A percentile compares a stretch with the other conserved stretches of the same genome.
Conservation (phyloP, 2,888 invertebrate species). For the Ormyrus thymus region DNA sequence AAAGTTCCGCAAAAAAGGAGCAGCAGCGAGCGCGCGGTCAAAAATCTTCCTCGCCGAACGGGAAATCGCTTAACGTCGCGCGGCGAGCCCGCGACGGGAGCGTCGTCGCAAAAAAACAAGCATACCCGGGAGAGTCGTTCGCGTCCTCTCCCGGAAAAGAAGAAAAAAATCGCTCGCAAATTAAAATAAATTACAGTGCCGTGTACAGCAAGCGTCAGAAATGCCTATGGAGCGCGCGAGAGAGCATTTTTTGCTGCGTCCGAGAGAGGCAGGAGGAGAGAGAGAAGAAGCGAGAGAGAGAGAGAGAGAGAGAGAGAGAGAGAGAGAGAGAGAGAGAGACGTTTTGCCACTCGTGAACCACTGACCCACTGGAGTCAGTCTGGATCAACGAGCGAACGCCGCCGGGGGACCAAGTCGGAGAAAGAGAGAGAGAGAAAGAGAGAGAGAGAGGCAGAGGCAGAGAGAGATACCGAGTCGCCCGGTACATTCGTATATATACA, state of each 20-base stretch:
- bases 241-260: neutral
- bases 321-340: conserved; percentile 43
- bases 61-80: no score
- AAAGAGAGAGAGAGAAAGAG: neutral
- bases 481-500: conserved; percentile 50
- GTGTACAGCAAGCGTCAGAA: neutral
- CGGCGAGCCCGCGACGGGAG: no score
- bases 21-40: no score
- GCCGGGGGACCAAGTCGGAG: conserved; percentile 53
- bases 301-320: conserved; percentile 39
- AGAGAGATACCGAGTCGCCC: neutral
- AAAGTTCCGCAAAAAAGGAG: no score
- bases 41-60: no score
- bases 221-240: neutral
- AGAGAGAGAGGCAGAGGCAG: conserved; percentile 13
- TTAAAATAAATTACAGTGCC: conserved; percentile 7
- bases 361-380: conserved; percentile 70
- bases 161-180: neutral
- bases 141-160: no score
- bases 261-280: no score
- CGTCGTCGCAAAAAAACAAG: no score
- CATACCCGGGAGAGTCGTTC: no score
- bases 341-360: conserved; percentile 67
- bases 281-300: conserved; percentile 20
- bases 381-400: conserved; percentile 60